Evolutionary conservation across 2,113 vertebrate species (phyloP), one percentile per base, ranked within the genome.

Genomic region (Engraulis encrasicolus): DNA sequence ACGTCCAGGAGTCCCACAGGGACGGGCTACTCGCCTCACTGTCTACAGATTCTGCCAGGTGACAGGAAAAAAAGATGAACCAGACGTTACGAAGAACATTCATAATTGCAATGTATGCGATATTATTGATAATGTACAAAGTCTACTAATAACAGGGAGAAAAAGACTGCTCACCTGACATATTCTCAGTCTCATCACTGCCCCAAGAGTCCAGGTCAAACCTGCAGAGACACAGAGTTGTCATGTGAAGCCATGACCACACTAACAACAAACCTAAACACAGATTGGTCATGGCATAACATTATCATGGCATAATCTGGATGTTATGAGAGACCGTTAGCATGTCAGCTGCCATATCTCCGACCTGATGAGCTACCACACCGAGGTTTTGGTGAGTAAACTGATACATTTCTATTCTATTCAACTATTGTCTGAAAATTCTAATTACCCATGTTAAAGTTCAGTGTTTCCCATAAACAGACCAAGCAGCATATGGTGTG

Each of bases 141-240:
- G 19, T 58, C 1, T 5, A 58, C 6, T 23, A 58, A 74, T 7
- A 79, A 11, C 23, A 27, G 58, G 7, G 12, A 27, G 34, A 5
- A 31, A 34, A 31, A 52, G 23, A n/a, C 66, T 27, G 36, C 84
- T 49, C n/a, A 95, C 94, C 93, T 91, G 92, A 31, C 6, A 90
- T 84, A 45, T 89, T 93, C 1, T 94, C 93, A 9, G 92, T 93
- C 38, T 95, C 94, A 84, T 96, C 93, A 61, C 94, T 96, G 89
- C 92, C 92, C 92, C 93, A 94, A 0, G 92, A 94, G 11, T 94
- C 93, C 88, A 92, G 49, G 86, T 95, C 94, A 85, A 96, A 94
- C 87, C 95, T 96, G 85, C 6, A n/a, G n/a, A n/a, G n/a, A 82
- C 27, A 83, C 19, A 81, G 19, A 18, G 15, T 74, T 31, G 11